A percentile compares a stretch with the other conserved stretches of the same genome.
Evolutionary conservation across 2,888 invertebrate genomes (phyloP).

Genomic region (Conus canariensis): DNA sequence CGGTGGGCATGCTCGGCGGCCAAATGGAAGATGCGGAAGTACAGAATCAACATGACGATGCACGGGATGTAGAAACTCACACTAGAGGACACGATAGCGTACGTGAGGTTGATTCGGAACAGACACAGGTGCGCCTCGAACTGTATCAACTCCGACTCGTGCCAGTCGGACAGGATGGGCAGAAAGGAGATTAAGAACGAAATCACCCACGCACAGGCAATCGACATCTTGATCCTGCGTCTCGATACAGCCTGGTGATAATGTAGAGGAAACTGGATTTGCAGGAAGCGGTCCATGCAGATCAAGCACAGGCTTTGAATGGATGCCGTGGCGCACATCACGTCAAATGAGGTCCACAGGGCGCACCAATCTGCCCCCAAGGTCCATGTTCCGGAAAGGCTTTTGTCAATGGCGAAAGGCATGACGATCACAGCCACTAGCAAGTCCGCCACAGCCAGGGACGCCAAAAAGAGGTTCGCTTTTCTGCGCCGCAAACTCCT

Average conservation of each 20-base stretch:
- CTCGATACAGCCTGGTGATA: conserved; percentile 83
- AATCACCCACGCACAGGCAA: conserved; percentile 94
- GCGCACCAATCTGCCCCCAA: conserved; percentile 98
- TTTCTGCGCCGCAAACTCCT: conserved; percentile 85
- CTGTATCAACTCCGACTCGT: conserved; percentile 76
- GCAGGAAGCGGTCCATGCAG: conserved; percentile 94
- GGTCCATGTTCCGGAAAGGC: conserved; percentile 97
- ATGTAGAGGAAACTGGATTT: conserved; percentile 80
- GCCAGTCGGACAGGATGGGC: conserved; percentile 84
- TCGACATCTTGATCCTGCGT: conserved; percentile 82
- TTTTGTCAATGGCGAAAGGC: conserved; percentile 99
- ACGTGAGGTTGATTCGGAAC: conserved; percentile 95
- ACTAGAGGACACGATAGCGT: conserved; percentile 97
- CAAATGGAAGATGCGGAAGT: conserved; percentile 95
- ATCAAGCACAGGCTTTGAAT: conserved; percentile 99
- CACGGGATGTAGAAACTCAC: conserved; percentile 99
- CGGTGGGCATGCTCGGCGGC: conserved; percentile 94
- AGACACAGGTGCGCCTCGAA: conserved; percentile 83
- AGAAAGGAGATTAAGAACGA: conserved; percentile 97
- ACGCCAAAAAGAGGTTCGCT: conserved; percentile 86
- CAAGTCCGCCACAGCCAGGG: conserved; percentile 97
- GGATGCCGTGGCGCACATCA: conserved; percentile 99
- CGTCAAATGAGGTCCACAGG: conserved; percentile 99
- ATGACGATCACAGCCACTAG: conserved; percentile 98
- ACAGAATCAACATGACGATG: conserved; percentile 97